Base-by-base conservation (phyloP, 2,113 vertebrate species). In the Dromas ardeola region DNA sequence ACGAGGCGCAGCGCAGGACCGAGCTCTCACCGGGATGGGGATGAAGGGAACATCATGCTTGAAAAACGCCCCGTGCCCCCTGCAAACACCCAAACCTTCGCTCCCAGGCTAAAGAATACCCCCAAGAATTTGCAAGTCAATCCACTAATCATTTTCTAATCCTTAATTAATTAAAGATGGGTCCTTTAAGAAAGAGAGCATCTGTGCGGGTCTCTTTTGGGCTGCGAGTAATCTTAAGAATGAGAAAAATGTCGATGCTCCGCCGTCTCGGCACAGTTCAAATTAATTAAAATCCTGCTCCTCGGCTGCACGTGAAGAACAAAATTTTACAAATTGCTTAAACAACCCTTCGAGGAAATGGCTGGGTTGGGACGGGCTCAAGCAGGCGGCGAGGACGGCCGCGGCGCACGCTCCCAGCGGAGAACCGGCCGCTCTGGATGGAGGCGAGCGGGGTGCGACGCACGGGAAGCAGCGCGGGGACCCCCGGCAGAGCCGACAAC, bases 161-260 rank as follows among this genome's bases (percentile, higher is more conserved):
- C 86, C 56, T 86, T 90, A 93, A 95, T 91, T 95, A 95, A 93
- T 86, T 92, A 91, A 93, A 96, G 83, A 92, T 92, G 86, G 56
- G 83, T 88, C 74, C 88, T 95, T 94, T 86, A 95, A 90, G 83
- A 70, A 83, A 27, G 61, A 43, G 67, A 94, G 40, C 88, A 95
- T 97, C 88, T 67, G 72, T 43, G 55, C 56, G 59, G 49, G 55
- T 95, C 81, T 66, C 77, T 91, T 84, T 15, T 53, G 86, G 90
- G 92, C 86, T 95, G 69, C 1, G 18, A 96, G 73, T 61, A 95
- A 97, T 97, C 95, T 67, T 9, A 95, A 76, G 96, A 96, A 95
- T 96, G 97, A 96, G 88, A 97, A 97, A 97, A 97, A 97, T 95
- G 97, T 74, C 1, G 4, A 76, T 38, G 86, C 83, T 88, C 86